Conservation (phyloP, 1,140 invertebrate genomes). For the Ostrea edulis region DNA sequence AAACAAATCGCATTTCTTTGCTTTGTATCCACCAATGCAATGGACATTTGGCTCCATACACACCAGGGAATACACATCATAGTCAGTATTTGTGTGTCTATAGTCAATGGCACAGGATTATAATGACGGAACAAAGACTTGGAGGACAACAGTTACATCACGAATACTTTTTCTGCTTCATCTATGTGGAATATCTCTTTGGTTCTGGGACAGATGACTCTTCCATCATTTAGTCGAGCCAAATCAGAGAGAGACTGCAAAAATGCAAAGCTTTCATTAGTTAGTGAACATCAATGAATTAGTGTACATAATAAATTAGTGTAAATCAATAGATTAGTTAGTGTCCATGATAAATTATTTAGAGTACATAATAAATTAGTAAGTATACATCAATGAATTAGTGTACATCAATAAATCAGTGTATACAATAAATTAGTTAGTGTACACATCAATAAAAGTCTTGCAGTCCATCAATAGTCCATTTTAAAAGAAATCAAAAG, state of each 20-base stretch:
- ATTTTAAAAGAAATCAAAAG: no score
- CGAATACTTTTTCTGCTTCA: constrained; percentile 96
- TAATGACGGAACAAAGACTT: no score
- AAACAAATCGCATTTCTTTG: no score
- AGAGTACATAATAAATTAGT: neutral
- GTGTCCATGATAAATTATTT: neutral
- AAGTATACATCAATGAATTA: neutral
- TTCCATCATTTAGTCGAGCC: constrained; percentile 92
- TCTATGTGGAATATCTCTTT: constrained; percentile 93
- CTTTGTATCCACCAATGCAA: no score
- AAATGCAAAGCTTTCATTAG: neutral
- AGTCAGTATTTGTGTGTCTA: no score
- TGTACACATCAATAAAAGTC: no score
- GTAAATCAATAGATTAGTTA: constrained; percentile 42
- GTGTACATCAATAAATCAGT: neutral
- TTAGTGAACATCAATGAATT: neutral
- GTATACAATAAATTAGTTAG: constrained; percentile 16
- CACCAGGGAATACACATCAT: no score
- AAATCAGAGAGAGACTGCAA: constrained; percentile 90
- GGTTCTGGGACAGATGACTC: constrained; percentile 94
- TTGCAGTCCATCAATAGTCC: no score
- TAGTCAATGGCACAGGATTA: no score
- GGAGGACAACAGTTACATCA: constrained; percentile 79
- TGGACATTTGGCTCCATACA: no score
- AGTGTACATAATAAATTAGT: constrained; percentile 45